phyloP scores from a whole-genome alignment of 1,140 invertebrate genomes.

The Aphidius gifuensis region DNA sequence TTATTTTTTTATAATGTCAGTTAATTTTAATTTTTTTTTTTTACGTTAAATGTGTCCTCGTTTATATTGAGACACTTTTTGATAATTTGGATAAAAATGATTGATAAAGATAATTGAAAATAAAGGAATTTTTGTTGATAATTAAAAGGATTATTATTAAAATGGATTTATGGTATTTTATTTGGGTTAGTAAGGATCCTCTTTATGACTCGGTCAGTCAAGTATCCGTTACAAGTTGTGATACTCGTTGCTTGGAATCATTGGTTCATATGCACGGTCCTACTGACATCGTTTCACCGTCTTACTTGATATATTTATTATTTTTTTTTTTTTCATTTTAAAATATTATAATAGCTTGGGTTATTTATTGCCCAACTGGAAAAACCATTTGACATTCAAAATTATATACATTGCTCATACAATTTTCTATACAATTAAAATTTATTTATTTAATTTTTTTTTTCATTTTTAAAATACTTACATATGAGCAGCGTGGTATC shows the following conservation, averaged over 20 bases:
- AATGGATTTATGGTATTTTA: conserved; percentile 26
- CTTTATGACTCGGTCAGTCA: conserved; percentile 31
- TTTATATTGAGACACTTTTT: conserved; percentile 20
- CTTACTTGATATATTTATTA: conserved; percentile 16
- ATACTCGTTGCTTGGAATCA: not conserved
- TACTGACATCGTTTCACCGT: conserved; percentile 27
- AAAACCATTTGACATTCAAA: too few species aligned
- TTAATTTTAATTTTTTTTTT: not conserved
- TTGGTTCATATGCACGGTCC: conserved; percentile 24
- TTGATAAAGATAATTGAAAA: not conserved
- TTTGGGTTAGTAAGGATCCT: conserved; percentile 26
- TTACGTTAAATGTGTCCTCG: not conserved
- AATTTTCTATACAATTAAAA: conserved; percentile 7
- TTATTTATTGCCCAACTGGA: too few species aligned
- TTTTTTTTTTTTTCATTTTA: conserved; percentile 16
- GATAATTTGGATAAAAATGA: too few species aligned
- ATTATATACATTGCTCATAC: too few species aligned
- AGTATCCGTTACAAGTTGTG: conserved; percentile 31
- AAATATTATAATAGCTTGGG: not conserved
- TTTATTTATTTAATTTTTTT: conserved; percentile 15
- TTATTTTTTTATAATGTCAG: conserved; percentile 3
- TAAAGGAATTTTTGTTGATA: not conserved
- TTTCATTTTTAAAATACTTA: conserved; percentile 36
- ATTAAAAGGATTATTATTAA: not conserved
- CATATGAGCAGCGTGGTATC: conserved; percentile 56